Percentiles rank a stretch among this genome's conserved stretches.
Evolutionary conservation across 37 sponge, comb jelly and placozoan genomes (phyloP).

Genomic region (Eunapius fragilis): DNA sequence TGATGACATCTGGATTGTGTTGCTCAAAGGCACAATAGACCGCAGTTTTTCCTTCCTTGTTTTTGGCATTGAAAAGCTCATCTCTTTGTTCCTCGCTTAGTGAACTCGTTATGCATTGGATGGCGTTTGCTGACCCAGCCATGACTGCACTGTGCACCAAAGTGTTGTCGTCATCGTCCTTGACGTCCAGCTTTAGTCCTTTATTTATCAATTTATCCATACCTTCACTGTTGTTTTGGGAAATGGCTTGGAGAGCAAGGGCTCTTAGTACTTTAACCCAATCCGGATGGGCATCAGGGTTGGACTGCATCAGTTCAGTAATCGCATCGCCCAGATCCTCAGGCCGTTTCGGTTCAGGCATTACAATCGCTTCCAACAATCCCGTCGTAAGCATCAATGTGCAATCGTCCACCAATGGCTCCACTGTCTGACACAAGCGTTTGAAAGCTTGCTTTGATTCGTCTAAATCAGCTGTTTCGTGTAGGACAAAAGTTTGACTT

Average conservation of each 20-base stretch:
- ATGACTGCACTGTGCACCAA: not conserved
- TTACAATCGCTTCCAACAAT: slow-evolving; percentile 4
- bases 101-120: not conserved
- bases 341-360: not conserved
- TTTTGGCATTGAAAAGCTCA: not conserved
- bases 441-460: not conserved
- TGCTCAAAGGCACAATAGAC: not conserved
- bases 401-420: slow-evolving; percentile 26
- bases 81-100: not conserved
- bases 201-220: not conserved
- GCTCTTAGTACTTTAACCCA: slow-evolving; percentile 10
- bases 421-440: not conserved
- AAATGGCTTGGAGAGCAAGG: slow-evolving; percentile 3
- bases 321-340: not conserved
- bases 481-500: slow-evolving; percentile 5
- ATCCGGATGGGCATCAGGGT: slow-evolving; percentile 12
- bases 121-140: not conserved
- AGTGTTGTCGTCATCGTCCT: not conserved
- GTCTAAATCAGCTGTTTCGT: not conserved
- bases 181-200: not conserved
- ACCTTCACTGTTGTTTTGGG: not conserved
- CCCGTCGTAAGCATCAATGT: slow-evolving; percentile 4
- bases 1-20: not conserved
- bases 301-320: slow-evolving; percentile 10
- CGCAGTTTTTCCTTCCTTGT: not conserved